Conservation (phyloP, 2,888 invertebrate species). For the Kryphioiulus occultus region DNA sequence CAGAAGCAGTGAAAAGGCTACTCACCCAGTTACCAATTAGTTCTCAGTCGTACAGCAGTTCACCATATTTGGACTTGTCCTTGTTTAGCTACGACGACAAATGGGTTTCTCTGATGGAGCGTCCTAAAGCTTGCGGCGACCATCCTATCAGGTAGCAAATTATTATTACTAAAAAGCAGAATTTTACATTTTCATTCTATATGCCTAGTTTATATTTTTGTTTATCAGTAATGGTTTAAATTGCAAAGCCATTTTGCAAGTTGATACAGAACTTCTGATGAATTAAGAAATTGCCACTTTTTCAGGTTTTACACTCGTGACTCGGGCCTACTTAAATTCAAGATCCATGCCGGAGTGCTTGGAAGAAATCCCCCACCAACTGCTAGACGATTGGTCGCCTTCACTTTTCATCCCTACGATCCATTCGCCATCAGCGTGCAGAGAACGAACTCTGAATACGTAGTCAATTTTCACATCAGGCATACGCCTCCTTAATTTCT, state of each 20-base stretch:
- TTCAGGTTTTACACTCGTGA: constrained; percentile 84
- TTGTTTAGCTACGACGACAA: constrained; percentile 95
- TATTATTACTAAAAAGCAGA: neutral
- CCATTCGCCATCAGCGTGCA: constrained; percentile 96
- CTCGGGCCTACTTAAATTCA: constrained; percentile 78
- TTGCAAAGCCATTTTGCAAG: neutral
- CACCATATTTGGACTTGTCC: constrained; percentile 90
- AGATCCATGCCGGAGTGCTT: constrained; percentile 73
- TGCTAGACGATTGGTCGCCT: constrained; percentile 83
- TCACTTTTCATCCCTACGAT: constrained; percentile 95
- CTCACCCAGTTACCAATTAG: constrained; percentile 92
- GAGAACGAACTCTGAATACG: constrained; percentile 88
- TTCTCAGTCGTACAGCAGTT: constrained; percentile 90
- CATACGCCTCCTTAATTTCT: constrained; percentile 41
- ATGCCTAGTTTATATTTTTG: too few relatives aligned
- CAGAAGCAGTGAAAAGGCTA: constrained; percentile 87
- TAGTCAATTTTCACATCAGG: constrained; percentile 92
- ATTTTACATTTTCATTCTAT: neutral
- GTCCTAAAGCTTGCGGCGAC: constrained; percentile 91
- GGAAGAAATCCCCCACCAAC: constrained; percentile 71
- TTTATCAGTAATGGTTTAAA: too few relatives aligned
- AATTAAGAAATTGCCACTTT: constrained; percentile 50
- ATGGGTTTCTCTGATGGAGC: constrained; percentile 93
- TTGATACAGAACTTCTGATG: neutral
- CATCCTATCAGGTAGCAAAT: constrained; percentile 81